Conservation (phyloP, 1,140 invertebrate genomes). For the Protaetia brevitarsis region DNA sequence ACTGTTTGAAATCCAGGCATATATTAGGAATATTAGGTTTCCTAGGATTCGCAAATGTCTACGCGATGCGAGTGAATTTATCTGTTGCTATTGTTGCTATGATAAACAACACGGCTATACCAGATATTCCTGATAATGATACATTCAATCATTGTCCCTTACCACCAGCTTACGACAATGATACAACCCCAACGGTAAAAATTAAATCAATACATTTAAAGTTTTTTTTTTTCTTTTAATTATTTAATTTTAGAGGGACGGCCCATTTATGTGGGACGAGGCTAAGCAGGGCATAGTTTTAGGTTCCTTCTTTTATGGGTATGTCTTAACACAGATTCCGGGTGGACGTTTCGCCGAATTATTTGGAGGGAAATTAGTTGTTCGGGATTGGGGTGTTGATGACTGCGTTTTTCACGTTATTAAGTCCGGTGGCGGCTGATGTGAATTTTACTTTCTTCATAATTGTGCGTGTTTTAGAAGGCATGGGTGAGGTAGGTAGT, state of each 20-base stretch:
- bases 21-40: conserved; percentile 77
- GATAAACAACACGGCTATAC: conserved; percentile 73
- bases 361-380: conserved; percentile 75
- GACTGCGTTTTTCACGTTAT: conserved; percentile 73
- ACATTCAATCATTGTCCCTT: conserved; percentile 61
- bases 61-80: conserved; percentile 88
- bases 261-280: conserved; percentile 77
- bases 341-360: conserved; percentile 78
- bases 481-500: conserved; percentile 73
- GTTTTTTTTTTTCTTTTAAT: conserved; percentile 26
- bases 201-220: not conserved
- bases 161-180: conserved; percentile 51
- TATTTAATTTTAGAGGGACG: conserved; percentile 54
- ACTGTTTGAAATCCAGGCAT: conserved; percentile 69
- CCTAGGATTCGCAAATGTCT: conserved; percentile 77
- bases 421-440: conserved; percentile 70
- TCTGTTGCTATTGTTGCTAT: conserved; percentile 93
- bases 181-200: conserved; percentile 55
- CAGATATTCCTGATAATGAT: conserved; percentile 53
- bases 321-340: conserved; percentile 82
- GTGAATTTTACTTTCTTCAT: conserved; percentile 71
- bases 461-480: conserved; percentile 75
- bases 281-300: conserved; percentile 76
- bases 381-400: conserved; percentile 75
- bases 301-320: conserved; percentile 83